Conservation (phyloP, 1,140 invertebrate species). For the Pachyrhynchus sulphureomaculatus region DNA sequence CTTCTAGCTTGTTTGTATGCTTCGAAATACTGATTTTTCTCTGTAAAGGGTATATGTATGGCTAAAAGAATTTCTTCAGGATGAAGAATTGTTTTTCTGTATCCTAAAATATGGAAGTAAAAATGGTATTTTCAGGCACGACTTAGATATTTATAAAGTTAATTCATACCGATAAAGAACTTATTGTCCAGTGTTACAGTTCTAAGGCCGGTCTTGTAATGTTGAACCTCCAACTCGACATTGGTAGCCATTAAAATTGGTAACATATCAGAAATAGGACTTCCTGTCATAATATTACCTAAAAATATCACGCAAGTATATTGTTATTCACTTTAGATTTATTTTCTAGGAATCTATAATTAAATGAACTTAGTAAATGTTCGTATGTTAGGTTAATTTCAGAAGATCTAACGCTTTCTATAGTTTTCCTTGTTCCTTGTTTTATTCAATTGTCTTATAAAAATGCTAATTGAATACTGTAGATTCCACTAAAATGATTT, state of each 20-base stretch:
- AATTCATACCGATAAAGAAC: slow-evolving; percentile 69
- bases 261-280: slow-evolving; percentile 94
- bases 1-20: slow-evolving; percentile 92
- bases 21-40: slow-evolving; percentile 74
- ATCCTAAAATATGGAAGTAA: slow-evolving; percentile 55
- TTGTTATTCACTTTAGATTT: too few species aligned
- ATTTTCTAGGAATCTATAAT: too few species aligned
- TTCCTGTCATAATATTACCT: slow-evolving; percentile 80
- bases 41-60: slow-evolving; percentile 64
- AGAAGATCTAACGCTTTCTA: too few species aligned
- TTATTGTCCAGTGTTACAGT: slow-evolving; percentile 73
- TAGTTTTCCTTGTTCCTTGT: too few species aligned
- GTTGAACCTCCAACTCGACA: slow-evolving; percentile 58
- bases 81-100: slow-evolving; percentile 75
- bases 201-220: slow-evolving; percentile 59
- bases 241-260: slow-evolving; percentile 84
- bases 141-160: not conserved
- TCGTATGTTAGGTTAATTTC: too few species aligned
- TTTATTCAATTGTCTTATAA: too few species aligned
- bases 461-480: too few species aligned
- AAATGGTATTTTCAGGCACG: slow-evolving; percentile 46
- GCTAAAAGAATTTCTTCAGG: slow-evolving; percentile 79
- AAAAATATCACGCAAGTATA: slow-evolving; percentile 3
- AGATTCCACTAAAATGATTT: too few species aligned
- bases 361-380: too few species aligned